Base-by-base conservation (phyloP, 2,113 vertebrate genomes). In the Tyrannus savana region DNA sequence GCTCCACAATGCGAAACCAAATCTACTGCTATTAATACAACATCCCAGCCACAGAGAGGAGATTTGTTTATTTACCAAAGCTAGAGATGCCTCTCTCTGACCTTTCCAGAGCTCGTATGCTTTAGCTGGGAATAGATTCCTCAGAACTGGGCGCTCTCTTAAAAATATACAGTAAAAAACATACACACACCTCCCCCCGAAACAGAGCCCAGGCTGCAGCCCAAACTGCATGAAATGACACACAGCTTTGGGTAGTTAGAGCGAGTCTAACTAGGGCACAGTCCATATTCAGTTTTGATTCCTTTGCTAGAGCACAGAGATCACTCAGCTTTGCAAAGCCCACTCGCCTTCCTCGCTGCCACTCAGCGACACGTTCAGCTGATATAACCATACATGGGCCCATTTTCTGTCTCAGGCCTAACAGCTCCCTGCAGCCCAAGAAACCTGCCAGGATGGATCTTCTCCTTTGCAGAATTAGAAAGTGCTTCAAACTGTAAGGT, bases 1-100 rank as follows among this genome's bases (percentile, higher is more conserved):
- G 97, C 97, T 85, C 96, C 97, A 97, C 97, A 95, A 96, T 95
- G 96, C 91, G 97, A 98, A 98, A 98, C 97, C 97, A 98, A 97
- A 98, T 97, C 95, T 98, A 97, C 94, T 96, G 97, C 98, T 98
- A 98, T 98, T 98, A 98, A 98, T 98, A 98, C 92, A 97, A 96
- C 94, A 97, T 87, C 96, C 97, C 92, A 87, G 94, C 91, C 97
- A 85, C 97, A 94, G 83, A 96, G 96, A 89, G 88, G 92, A 96
- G 94, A 93, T 95, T 92, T 97, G 97, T 97, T 98, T 98, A 96
- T 98, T 98, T 98, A 97, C 73, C 93, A 97, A 97, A 96, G 96
- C 95, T 94, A 95, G 96, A 94, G 96, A 96, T 97, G 97, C 97
- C 96, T 97, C 96, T 90, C 94, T 77, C 83, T 96, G 97, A 96